phyloP scores from a whole-genome alignment of 2,113 vertebrate species.

The Poicephalus meyeri region DNA sequence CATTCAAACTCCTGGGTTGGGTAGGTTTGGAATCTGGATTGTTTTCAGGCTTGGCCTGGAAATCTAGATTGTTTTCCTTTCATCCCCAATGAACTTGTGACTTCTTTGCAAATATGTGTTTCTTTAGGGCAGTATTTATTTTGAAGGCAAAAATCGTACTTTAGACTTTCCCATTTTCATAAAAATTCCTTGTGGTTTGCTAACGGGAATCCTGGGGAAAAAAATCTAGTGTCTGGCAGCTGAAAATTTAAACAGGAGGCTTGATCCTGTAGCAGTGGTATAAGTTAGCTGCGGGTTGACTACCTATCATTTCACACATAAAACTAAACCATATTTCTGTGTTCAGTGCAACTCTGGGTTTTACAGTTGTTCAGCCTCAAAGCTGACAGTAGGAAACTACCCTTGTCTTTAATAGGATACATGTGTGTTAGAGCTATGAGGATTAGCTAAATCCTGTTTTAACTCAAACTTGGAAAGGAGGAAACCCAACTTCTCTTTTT shows the following conservation, averaged over 20 bases:
- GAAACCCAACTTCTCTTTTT: not conserved
- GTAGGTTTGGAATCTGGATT: not conserved
- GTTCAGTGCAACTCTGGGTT: not conserved
- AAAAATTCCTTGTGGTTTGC: not conserved
- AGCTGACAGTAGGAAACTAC: not conserved
- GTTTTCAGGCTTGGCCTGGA: not conserved
- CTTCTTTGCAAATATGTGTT: slow-evolving; percentile 31
- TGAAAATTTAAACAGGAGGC: not conserved
- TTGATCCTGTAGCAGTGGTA: not conserved
- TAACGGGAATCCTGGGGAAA: not conserved
- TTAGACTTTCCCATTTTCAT: not conserved
- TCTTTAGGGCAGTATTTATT: slow-evolving; percentile 8
- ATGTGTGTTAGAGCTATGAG: not conserved
- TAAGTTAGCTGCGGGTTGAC: not conserved
- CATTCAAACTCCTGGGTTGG: not conserved
- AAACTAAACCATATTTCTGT: not conserved
- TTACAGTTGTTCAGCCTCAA: not conserved
- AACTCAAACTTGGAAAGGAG: not conserved
- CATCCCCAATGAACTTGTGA: not conserved
- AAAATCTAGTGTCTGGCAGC: slow-evolving; percentile 17
- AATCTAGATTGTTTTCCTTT: slow-evolving; percentile 19
- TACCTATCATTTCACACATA: not conserved
- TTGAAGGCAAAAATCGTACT: slow-evolving; percentile 3
- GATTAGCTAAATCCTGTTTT: not conserved
- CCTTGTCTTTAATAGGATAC: not conserved